Percentiles rank a stretch among this genome's conserved stretches.
These are phyloP conservation scores for Uropsilus gracilis DNA, from an alignment of 2,113 vertebrate genomes.

Conservation along the genomic window DNA sequence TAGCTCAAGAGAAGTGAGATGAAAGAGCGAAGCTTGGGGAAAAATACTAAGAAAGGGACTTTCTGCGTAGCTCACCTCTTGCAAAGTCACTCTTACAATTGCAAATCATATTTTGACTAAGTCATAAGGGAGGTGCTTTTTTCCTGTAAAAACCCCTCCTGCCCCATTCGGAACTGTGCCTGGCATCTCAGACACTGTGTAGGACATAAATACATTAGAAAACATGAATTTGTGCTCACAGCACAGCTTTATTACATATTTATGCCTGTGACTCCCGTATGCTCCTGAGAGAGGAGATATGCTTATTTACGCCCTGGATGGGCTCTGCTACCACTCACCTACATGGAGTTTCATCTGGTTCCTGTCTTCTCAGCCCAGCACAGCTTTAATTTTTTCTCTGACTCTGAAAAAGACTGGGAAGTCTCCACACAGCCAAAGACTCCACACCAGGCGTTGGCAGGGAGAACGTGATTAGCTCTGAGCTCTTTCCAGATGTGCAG, in stretches of 20 bases:
- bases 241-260: slow-evolving; percentile 48
- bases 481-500: slow-evolving; percentile 16
- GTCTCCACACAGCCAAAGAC: slow-evolving; percentile 38
- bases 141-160: not conserved
- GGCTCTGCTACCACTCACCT: slow-evolving; percentile 26
- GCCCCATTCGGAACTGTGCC: not conserved
- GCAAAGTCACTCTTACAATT: not conserved
- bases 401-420: slow-evolving; percentile 25
- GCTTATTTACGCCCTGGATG: slow-evolving; percentile 53
- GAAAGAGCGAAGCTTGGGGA: not conserved
- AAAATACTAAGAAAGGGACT: not conserved
- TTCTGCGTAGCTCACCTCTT: not conserved
- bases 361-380: not conserved
- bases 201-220: slow-evolving; percentile 44
- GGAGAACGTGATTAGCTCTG: not conserved
- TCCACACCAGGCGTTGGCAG: slow-evolving; percentile 19
- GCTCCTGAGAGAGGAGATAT: slow-evolving; percentile 51
- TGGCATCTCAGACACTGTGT: slow-evolving; percentile 2
- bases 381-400: not conserved
- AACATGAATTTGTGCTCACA: not conserved
- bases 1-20: not conserved
- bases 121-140: not conserved
- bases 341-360: slow-evolving; percentile 27
- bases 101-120: not conserved
- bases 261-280: not conserved